Evolutionary conservation across 2,888 invertebrate genomes (phyloP).

Genomic region (Phortica okadai): DNA sequence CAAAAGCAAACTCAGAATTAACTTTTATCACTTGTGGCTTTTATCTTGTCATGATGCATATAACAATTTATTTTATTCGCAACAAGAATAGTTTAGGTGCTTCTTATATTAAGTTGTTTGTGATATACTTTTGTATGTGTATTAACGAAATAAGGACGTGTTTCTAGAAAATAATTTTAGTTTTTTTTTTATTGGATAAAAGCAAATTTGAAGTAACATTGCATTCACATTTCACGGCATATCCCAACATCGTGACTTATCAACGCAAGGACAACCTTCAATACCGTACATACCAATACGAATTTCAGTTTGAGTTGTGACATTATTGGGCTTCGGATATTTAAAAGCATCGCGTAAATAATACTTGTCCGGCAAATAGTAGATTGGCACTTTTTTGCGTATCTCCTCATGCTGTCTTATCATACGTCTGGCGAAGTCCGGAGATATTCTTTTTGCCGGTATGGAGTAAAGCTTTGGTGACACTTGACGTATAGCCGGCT

Average conservation of each 20-base stretch:
- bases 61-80: too few species aligned
- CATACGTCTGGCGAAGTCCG: conserved; percentile 44
- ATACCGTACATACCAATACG: conserved; percentile 54
- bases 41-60: too few species aligned
- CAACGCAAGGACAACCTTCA: conserved; percentile 58
- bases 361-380: conserved; percentile 55
- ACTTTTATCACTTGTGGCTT: too few species aligned
- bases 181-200: neutral
- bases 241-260: conserved; percentile 58
- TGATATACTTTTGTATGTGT: too few species aligned
- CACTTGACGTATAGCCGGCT: conserved; percentile 52
- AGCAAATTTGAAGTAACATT: neutral
- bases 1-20: neutral
- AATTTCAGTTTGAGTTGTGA: conserved; percentile 56
- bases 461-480: conserved; percentile 52
- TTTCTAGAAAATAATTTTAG: too few species aligned
- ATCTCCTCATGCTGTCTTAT: conserved; percentile 50
- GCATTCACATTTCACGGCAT: conserved; percentile 38
- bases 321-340: conserved; percentile 43
- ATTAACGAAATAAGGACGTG: too few species aligned
- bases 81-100: too few species aligned
- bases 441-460: conserved; percentile 40
- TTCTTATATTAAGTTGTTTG: too few species aligned
- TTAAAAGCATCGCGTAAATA: conserved; percentile 36
- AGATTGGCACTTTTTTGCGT: conserved; percentile 42